phyloP scores from a whole-genome alignment of 2,888 invertebrate species.

The Trachelus stipa region DNA sequence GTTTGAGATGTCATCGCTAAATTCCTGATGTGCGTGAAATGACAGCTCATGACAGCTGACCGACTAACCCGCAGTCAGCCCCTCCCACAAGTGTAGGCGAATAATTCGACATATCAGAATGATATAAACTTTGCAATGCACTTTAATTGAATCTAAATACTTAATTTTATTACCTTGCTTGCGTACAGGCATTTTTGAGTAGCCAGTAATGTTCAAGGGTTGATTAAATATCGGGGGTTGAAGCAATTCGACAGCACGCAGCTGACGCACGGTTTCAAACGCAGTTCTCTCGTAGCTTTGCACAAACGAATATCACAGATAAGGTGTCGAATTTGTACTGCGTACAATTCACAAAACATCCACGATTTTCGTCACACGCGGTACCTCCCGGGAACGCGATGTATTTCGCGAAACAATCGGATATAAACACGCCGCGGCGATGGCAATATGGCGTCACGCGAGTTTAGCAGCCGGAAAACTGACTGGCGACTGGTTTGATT shows the following conservation, averaged over 20 bases:
- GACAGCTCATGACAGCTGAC: slow-evolving; percentile 39
- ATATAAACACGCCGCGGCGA: slow-evolving; percentile 54
- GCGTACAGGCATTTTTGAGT: slow-evolving; percentile 76
- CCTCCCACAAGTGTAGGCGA: slow-evolving; percentile 9
- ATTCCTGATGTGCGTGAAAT: not conserved
- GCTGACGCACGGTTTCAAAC: slow-evolving; percentile 27
- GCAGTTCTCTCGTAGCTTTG: not conserved
- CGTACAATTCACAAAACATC: slow-evolving; percentile 11
- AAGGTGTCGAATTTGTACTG: not conserved
- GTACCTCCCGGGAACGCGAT: slow-evolving; percentile 10
- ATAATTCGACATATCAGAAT: slow-evolving; percentile 2
- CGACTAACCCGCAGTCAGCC: slow-evolving; percentile 39
- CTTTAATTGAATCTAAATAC: slow-evolving; percentile 33
- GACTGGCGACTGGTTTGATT: slow-evolving; percentile 71
- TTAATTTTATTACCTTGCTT: slow-evolving; percentile 76
- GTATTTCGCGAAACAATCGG: slow-evolving; percentile 44
- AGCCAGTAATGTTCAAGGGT: slow-evolving; percentile 17
- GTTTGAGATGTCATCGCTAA: not conserved
- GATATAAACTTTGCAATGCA: not conserved
- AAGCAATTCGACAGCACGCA: slow-evolving; percentile 24
- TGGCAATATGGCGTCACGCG: slow-evolving; percentile 58
- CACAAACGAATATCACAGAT: slow-evolving; percentile 4
- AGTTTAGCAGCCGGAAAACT: slow-evolving; percentile 58
- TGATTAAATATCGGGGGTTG: slow-evolving; percentile 15
- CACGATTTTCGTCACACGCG: slow-evolving; percentile 9